These are phyloP conservation scores for Rhodinocichla rosea DNA, from an alignment of 2,113 vertebrate species.

Conservation along the genomic window DNA sequence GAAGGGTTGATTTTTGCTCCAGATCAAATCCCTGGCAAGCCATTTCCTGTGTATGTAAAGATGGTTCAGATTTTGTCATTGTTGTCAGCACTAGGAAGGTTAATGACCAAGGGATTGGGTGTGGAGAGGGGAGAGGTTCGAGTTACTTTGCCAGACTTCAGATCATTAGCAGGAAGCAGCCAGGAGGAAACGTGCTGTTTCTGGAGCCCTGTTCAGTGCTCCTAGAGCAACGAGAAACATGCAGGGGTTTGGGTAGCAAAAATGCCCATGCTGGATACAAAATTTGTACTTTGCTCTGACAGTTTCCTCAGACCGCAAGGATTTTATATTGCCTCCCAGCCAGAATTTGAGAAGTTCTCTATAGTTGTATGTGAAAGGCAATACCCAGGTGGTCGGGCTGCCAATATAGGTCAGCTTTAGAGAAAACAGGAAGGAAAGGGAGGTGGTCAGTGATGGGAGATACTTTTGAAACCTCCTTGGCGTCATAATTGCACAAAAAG, in stretches of 20 bases:
- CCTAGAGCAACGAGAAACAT: not conserved
- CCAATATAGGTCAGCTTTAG: not conserved
- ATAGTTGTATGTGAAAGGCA: not conserved
- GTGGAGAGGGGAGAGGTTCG: constrained; percentile 55
- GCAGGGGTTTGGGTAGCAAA: not conserved
- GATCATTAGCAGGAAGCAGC: constrained; percentile 33
- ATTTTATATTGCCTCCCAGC: not conserved
- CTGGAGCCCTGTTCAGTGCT: not conserved
- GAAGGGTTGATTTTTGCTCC: constrained; percentile 13
- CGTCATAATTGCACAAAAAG: not conserved
- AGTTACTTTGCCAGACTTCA: constrained; percentile 48
- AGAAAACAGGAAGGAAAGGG: not conserved
- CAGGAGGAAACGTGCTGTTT: constrained; percentile 21
- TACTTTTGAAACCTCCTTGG: not conserved
- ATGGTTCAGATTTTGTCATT: constrained; percentile 48
- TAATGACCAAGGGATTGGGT: constrained; percentile 65
- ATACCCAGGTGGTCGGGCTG: not conserved
- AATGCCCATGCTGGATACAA: not conserved
- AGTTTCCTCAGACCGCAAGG: not conserved
- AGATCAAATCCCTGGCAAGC: constrained; percentile 20
- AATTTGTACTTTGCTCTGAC: not conserved
- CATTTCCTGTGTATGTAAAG: constrained; percentile 6
- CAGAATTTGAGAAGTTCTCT: not conserved
- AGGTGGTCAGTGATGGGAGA: not conserved
- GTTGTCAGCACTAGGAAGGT: constrained; percentile 48